A percentile compares a stretch with the other conserved stretches of the same genome.
These are phyloP conservation scores for Lasiurus borealis DNA, from an alignment of 2,113 vertebrate genomes.

Conservation along the genomic window DNA sequence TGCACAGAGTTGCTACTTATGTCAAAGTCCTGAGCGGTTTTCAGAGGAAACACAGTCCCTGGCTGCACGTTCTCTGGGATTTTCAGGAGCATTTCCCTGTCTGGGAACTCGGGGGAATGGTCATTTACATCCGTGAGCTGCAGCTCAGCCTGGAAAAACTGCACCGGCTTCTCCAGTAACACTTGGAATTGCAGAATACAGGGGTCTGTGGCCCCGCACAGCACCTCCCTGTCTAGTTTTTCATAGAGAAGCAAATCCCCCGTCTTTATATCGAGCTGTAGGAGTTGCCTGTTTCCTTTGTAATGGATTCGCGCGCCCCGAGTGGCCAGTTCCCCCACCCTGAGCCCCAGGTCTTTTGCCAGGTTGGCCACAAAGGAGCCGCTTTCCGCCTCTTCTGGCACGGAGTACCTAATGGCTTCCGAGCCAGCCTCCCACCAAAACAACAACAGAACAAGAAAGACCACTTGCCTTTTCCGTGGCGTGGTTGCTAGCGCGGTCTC, in stretches of 20 bases:
- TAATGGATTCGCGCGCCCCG: slow-evolving; percentile 85
- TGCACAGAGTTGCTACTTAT: slow-evolving; percentile 88
- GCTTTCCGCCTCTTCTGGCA: slow-evolving; percentile 88
- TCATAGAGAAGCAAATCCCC: slow-evolving; percentile 85
- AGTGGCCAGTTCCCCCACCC: slow-evolving; percentile 70
- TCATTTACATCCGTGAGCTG: slow-evolving; percentile 90
- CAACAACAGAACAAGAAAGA: slow-evolving; percentile 64
- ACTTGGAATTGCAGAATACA: slow-evolving; percentile 88
- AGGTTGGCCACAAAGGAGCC: slow-evolving; percentile 87
- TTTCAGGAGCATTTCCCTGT: slow-evolving; percentile 85
- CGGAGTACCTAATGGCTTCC: slow-evolving; percentile 84
- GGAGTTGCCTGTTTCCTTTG: slow-evolving; percentile 87
- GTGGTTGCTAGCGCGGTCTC: slow-evolving; percentile 11
- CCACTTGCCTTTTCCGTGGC: slow-evolving; percentile 71
- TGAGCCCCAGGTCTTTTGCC: slow-evolving; percentile 72
- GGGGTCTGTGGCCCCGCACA: slow-evolving; percentile 79
- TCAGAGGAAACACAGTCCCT: slow-evolving; percentile 89
- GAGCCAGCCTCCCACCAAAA: slow-evolving; percentile 51
- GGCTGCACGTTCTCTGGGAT: slow-evolving; percentile 88
- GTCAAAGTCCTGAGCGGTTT: slow-evolving; percentile 87
- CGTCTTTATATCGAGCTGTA: slow-evolving; percentile 84
- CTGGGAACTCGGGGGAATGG: slow-evolving; percentile 89
- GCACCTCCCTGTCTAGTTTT: slow-evolving; percentile 79
- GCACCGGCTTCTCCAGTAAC: slow-evolving; percentile 88
- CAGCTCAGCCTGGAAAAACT: slow-evolving; percentile 88